phyloP scores from a whole-genome alignment of 2,888 invertebrate species.

The Coronaproctus castanopsis region DNA sequence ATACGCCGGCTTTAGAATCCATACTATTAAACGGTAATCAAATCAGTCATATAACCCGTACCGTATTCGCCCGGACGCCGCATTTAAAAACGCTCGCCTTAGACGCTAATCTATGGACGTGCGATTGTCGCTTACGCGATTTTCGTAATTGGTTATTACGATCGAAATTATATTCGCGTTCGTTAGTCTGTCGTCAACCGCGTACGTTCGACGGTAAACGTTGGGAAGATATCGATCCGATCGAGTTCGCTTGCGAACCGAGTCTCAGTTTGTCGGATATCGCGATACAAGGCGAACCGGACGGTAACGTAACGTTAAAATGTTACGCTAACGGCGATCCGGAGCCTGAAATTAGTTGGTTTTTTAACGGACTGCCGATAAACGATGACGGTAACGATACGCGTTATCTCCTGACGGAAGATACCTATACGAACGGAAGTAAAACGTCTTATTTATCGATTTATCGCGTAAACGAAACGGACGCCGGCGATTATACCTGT shows the following conservation, averaged over 20 bases:
- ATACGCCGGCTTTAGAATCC: constrained; percentile 48
- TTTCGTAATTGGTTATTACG: constrained; percentile 67
- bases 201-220: constrained; percentile 41
- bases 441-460: constrained; percentile 63
- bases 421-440: constrained; percentile 1
- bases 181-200: constrained; percentile 53
- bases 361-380: constrained; percentile 41
- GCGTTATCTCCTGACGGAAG: not conserved
- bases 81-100: constrained; percentile 59
- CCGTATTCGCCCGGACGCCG: constrained; percentile 46
- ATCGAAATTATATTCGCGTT: constrained; percentile 53
- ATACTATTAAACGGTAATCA: constrained; percentile 64
- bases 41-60: constrained; percentile 44
- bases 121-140: constrained; percentile 66
- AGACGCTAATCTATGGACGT: constrained; percentile 74
- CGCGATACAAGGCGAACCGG: constrained; percentile 49
- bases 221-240: constrained; percentile 55
- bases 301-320: constrained; percentile 58
- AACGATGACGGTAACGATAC: constrained; percentile 27
- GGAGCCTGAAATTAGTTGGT: constrained; percentile 61
- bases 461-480: constrained; percentile 55
- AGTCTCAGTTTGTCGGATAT: constrained; percentile 34
- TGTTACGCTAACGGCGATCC: constrained; percentile 68
- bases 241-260: constrained; percentile 65
- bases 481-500: constrained; percentile 71